phyloP scores from a whole-genome alignment of 2,113 vertebrate species.

The Scophthalmus maximus region DNA sequence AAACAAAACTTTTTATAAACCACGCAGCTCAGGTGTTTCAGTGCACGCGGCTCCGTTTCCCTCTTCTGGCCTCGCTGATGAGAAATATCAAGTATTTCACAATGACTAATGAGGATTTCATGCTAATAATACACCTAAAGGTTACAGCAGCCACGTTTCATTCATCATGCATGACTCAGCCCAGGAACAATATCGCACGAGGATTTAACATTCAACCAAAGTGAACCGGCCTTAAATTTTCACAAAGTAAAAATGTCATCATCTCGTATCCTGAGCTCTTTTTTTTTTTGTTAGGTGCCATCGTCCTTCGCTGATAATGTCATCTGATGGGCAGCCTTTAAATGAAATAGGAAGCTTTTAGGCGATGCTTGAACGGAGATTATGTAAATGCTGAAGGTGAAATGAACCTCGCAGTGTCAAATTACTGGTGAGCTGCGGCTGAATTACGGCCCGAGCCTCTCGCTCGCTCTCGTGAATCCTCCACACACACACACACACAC shows the following conservation, averaged over 20 bases:
- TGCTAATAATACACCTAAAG: neutral
- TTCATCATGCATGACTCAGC: neutral
- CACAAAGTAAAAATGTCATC: neutral
- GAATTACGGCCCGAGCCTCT: neutral
- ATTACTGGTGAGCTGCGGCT: conserved; percentile 41
- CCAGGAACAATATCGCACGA: neutral
- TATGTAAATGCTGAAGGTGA: conserved; percentile 69
- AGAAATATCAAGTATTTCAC: conserved; percentile 14
- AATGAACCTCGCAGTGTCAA: conserved; percentile 57
- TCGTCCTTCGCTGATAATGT: neutral
- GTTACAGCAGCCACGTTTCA: neutral
- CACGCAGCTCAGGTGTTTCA: neutral
- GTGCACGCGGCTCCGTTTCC: no score
- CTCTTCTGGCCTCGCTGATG: neutral
- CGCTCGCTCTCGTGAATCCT: conserved; percentile 6
- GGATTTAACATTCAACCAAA: neutral
- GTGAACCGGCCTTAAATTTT: neutral
- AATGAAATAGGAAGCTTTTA: conserved; percentile 34
- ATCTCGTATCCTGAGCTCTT: neutral
- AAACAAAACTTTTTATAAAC: neutral
- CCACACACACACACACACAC: neutral
- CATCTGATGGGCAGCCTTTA: conserved; percentile 9
- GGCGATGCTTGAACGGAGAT: conserved; percentile 38
- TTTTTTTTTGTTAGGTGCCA: neutral
- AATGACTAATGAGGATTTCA: neutral